Evolutionary conservation across 2,888 invertebrate genomes (phyloP).

Genomic region (Andrena bucephala): DNA sequence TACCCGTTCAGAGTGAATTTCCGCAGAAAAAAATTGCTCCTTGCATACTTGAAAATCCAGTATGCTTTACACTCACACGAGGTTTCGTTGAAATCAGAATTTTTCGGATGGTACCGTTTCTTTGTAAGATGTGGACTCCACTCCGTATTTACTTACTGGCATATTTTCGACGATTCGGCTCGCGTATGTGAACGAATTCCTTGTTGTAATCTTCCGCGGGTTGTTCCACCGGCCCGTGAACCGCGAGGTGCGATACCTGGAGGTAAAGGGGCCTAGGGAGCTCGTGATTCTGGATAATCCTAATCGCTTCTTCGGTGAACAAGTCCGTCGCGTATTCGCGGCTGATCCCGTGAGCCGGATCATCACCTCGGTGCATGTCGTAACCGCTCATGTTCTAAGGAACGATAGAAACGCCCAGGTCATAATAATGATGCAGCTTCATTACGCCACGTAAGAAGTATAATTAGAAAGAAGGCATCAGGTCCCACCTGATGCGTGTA

Average conservation of each 20-base stretch:
- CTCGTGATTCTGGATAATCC: constrained; percentile 88
- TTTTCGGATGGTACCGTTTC: too few species aligned
- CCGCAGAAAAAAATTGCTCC: too few species aligned
- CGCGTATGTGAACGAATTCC: constrained; percentile 90
- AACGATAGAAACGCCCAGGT: background rate
- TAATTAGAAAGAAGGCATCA: background rate
- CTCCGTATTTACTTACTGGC: constrained; percentile 86
- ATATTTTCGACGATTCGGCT: constrained; percentile 90
- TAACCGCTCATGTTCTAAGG: constrained; percentile 84
- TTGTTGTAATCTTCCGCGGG: constrained; percentile 88
- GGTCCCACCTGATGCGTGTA: constrained; percentile 75
- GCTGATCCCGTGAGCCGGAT: constrained; percentile 82
- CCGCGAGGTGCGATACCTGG: constrained; percentile 92
- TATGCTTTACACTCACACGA: too few species aligned
- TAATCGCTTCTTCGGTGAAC: constrained; percentile 89
- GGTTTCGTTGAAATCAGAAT: too few species aligned
- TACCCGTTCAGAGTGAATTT: too few species aligned
- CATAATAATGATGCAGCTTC: background rate
- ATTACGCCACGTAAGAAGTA: background rate
- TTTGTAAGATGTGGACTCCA: too few species aligned
- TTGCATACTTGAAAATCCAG: too few species aligned
- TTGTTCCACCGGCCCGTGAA: constrained; percentile 91
- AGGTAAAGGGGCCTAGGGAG: constrained; percentile 90
- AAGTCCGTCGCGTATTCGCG: constrained; percentile 91
- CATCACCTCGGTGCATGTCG: constrained; percentile 85